Conservation (phyloP, 1,140 invertebrate species). For the Brachionus koreanus region DNA sequence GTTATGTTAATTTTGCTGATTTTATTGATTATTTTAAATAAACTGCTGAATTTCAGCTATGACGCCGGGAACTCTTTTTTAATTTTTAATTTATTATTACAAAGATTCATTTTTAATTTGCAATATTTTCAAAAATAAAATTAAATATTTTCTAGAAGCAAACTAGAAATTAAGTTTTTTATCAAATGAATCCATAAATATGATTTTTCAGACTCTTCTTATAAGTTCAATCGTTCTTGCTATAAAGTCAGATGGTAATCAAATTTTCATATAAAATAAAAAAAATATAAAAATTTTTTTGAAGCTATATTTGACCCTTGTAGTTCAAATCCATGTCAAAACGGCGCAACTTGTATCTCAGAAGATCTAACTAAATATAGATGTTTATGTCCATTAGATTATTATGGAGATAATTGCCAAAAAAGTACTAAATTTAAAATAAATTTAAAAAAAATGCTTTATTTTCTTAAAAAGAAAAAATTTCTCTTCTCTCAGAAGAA, state of each 20-base stretch:
- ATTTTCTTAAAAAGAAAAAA: neutral
- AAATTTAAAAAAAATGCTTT: neutral
- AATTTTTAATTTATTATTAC: neutral
- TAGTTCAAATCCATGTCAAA: neutral
- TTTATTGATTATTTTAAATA: neutral
- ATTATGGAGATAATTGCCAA: neutral
- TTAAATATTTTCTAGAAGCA: neutral
- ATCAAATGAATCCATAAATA: conserved; percentile 13
- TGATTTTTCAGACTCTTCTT: neutral
- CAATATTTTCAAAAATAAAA: neutral
- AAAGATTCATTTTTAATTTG: neutral
- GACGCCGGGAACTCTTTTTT: neutral
- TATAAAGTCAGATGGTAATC: neutral
- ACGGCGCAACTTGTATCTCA: neutral
- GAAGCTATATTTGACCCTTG: neutral
- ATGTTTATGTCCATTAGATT: neutral
- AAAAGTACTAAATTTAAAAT: neutral
- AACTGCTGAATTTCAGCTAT: neutral
- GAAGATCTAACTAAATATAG: neutral
- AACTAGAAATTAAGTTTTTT: neutral
- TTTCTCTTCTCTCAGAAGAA: neutral
- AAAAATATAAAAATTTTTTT: neutral
- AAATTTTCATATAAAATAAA: neutral
- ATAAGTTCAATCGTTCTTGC: neutral
- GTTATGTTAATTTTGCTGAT: conserved; percentile 2